Evolutionary conservation across 2,113 vertebrate genomes (phyloP).

Genomic region (Zosterops japonicus): DNA sequence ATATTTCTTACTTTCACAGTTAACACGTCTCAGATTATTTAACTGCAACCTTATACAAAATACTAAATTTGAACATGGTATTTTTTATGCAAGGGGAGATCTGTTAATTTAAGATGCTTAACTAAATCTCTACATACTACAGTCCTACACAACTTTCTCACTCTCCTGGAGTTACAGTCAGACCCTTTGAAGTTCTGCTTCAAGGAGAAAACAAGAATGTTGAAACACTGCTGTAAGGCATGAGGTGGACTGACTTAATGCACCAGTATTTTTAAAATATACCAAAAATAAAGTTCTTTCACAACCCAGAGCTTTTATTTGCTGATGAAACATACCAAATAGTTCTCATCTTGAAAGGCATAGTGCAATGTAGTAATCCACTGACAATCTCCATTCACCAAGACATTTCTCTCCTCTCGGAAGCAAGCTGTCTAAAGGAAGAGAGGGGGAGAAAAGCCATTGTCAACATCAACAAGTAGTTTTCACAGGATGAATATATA

Average conservation of each 20-base stretch:
- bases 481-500: slow-evolving; percentile 35
- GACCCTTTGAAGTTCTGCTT: not conserved
- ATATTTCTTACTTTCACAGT: not conserved
- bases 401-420: slow-evolving; percentile 91
- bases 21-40: not conserved
- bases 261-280: not conserved
- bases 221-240: not conserved
- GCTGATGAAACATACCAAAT: slow-evolving; percentile 80
- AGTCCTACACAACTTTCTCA: not conserved
- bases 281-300: not conserved
- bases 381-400: slow-evolving; percentile 95
- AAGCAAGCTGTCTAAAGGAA: slow-evolving; percentile 91
- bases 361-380: slow-evolving; percentile 98
- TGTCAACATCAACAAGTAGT: slow-evolving; percentile 11
- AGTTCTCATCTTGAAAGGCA: slow-evolving; percentile 97
- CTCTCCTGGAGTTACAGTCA: not conserved
- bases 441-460: not conserved
- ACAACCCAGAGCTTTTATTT: not conserved
- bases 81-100: not conserved
- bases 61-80: not conserved
- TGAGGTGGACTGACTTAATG: not conserved
- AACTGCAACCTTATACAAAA: not conserved
- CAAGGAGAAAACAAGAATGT: slow-evolving; percentile 3
- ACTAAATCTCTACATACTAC: not conserved
- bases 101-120: not conserved